Percentiles rank a stretch among this genome's conserved stretches.
These are phyloP conservation scores for Zelleria hepariella DNA, from an alignment of 2,888 invertebrate genomes.

Conservation along the genomic window DNA sequence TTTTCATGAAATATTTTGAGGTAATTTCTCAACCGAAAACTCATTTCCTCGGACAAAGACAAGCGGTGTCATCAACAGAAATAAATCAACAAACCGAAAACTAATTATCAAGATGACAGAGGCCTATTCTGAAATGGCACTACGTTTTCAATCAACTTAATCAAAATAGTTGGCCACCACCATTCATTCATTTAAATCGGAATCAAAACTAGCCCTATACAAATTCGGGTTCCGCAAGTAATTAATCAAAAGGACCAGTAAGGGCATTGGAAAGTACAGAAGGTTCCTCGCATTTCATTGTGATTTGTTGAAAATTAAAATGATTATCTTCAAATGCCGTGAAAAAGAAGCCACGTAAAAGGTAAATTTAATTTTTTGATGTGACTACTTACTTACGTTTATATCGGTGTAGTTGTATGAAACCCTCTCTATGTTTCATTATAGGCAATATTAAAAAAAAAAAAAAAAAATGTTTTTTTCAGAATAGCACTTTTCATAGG, in stretches of 20 bases:
- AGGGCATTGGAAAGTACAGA: background rate
- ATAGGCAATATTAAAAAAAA: too few species aligned
- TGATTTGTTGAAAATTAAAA: background rate
- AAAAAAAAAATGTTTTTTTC: too few species aligned
- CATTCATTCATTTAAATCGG: background rate
- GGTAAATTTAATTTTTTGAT: too few species aligned
- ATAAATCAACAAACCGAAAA: background rate
- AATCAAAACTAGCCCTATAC: conserved; percentile 9
- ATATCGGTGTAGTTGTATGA: too few species aligned
- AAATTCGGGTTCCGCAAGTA: conserved; percentile 1
- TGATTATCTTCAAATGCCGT: too few species aligned
- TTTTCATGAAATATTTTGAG: background rate
- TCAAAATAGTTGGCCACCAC: conserved; percentile 2
- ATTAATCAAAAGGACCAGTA: conserved; percentile 11
- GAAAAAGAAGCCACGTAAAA: too few species aligned
- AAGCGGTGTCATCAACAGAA: background rate
- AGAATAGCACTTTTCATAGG: too few species aligned
- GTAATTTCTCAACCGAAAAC: background rate
- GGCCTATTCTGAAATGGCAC: background rate
- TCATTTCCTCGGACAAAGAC: background rate
- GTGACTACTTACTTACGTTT: too few species aligned
- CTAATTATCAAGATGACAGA: background rate
- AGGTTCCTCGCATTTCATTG: too few species aligned
- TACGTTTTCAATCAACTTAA: conserved; percentile 7
- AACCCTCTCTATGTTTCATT: too few species aligned